Base-by-base conservation (phyloP, 2,888 invertebrate genomes). In the Tenthredo livida region DNA sequence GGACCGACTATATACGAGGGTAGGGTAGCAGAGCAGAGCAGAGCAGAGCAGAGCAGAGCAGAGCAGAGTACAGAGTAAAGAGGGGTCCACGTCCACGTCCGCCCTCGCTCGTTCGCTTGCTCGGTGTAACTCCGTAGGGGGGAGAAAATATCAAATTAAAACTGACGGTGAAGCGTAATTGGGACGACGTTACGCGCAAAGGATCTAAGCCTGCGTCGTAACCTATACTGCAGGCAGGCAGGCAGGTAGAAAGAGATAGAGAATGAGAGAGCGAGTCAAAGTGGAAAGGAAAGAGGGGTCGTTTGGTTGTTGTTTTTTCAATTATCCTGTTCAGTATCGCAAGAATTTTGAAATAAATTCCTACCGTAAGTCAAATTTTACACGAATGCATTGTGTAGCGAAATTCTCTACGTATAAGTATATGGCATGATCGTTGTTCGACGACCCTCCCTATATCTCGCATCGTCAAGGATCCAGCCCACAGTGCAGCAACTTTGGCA, bases 91-190 rank as follows among this genome's bases (percentile, higher is more conserved):
- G 25, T 29, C 12, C 72, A 9, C 40, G 25, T 29, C 73, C 73
- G 2, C 73, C 73, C 73, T 73, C 73, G 37, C 73, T 72, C 75
- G 15, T 50, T 17, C 73, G 40, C 25, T 78, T 12, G 29, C 78
- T 78, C 58, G 54, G 54, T 80, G 61, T 61, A 58, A 10, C n/a
- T 37, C 17, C 47, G 43, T 37, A 37, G 83, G 37, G 37, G 67
- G 83, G 67, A 47, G 67, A 47, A 61, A 61, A 83, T 83, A 83
- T 83, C 83, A 83, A 83, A 83, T 83, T 83, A 83, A 83, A 83
- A 83, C 67, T 67, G 83, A 83, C 65, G 83, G 25, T 6, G 29
- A 47, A 47, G 83, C 80, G 50, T 83, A 83, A 83, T 83, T 70
- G 83, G 80, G 25, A 83, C 67, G 40, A 50, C 43, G 83, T 83